Evolutionary conservation across 2,113 vertebrate species (phyloP).

Genomic region (Apodemus sylvaticus): DNA sequence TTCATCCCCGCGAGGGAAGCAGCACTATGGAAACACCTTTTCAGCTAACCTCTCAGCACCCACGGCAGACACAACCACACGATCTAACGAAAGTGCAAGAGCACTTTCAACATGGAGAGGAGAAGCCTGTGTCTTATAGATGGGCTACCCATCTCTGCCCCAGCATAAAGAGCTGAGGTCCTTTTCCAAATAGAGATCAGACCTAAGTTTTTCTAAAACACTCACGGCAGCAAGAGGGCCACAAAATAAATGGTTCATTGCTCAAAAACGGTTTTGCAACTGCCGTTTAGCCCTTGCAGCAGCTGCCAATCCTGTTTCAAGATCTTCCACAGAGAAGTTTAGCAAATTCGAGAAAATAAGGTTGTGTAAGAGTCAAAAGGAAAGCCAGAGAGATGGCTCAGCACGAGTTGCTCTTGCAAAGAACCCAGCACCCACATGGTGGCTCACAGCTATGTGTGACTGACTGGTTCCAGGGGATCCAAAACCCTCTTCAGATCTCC

Average conservation of each 20-base stretch:
- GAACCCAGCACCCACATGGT: neutral
- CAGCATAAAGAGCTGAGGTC: neutral
- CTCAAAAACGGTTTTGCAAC: slow-evolving; percentile 65
- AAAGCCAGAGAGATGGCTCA: neutral
- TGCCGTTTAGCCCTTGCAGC: neutral
- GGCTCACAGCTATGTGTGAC: neutral
- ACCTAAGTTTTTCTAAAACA: neutral
- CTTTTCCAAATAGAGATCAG: neutral
- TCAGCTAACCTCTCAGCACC: neutral
- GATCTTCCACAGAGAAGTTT: neutral
- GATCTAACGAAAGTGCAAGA: slow-evolving; percentile 9
- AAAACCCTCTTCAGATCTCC: neutral
- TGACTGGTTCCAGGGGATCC: neutral
- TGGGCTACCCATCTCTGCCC: neutral
- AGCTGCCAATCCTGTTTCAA: slow-evolving; percentile 45
- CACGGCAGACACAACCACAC: neutral
- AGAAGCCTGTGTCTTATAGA: neutral
- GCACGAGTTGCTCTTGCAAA: neutral
- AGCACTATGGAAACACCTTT: neutral
- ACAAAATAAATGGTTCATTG: neutral
- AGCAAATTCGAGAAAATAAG: slow-evolving; percentile 47
- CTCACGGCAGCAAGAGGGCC: neutral
- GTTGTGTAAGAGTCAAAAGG: slow-evolving; percentile 38
- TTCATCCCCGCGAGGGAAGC: neutral
- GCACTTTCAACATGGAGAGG: neutral